phyloP scores from a whole-genome alignment of 2,797 vertebrate genomes.

The Sebastes melanostomus region DNA sequence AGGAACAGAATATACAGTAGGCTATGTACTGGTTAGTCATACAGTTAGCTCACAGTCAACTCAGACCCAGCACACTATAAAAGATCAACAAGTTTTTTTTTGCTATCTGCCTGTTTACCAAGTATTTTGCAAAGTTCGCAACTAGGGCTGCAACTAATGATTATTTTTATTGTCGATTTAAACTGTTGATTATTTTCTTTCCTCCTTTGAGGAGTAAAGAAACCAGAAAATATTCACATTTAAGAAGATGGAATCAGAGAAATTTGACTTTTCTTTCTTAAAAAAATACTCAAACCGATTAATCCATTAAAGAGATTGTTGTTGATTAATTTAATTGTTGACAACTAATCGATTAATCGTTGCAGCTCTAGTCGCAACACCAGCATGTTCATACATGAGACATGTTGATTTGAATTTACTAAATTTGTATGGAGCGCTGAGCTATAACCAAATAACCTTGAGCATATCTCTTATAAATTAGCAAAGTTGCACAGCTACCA shows the following conservation, averaged over 20 bases:
- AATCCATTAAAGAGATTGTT: too few relatives aligned
- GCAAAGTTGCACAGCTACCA: not conserved
- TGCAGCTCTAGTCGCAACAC: not conserved
- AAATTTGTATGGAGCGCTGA: not conserved
- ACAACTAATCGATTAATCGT: too few relatives aligned
- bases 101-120: not conserved
- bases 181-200: too few relatives aligned
- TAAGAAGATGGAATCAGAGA: too few relatives aligned
- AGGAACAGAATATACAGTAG: not conserved
- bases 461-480: not conserved
- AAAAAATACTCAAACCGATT: too few relatives aligned
- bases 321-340: too few relatives aligned
- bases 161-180: too few relatives aligned
- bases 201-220: too few relatives aligned
- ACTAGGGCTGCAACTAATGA: too few relatives aligned
- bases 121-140: not conserved
- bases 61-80: not conserved
- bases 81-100: not conserved
- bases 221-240: too few relatives aligned
- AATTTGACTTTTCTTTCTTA: too few relatives aligned
- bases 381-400: not conserved
- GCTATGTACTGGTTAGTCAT: not conserved
- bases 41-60: not conserved
- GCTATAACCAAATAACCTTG: not conserved
- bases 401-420: not conserved